Percentiles rank a stretch among this genome's conserved stretches.
phyloP scores from a whole-genome alignment of 2,797 vertebrate genomes.

The Sitta carolinensis region DNA sequence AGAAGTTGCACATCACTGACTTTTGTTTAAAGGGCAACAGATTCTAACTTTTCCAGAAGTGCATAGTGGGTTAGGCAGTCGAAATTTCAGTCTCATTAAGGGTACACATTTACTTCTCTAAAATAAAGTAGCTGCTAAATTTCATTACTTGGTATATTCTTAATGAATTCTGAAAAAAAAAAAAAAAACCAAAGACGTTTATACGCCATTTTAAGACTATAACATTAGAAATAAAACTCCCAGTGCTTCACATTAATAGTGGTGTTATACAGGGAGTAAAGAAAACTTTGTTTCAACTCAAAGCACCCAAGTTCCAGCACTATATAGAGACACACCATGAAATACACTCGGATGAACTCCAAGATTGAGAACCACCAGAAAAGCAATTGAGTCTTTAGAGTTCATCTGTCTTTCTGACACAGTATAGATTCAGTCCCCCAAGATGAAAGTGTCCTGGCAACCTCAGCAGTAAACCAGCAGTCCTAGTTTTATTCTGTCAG shows the following conservation, averaged over 20 bases:
- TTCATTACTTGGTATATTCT: background rate
- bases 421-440: background rate
- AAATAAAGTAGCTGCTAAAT: background rate
- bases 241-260: background rate
- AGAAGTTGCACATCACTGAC: background rate
- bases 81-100: background rate
- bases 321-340: background rate
- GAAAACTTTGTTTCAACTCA: background rate
- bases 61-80: background rate
- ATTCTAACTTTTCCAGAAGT: background rate
- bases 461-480: background rate
- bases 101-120: background rate
- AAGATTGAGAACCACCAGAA: background rate
- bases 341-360: background rate
- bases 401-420: slow-evolving; percentile 37
- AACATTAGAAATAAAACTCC: fast-evolving
- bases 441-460: background rate
- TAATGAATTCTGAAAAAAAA: background rate
- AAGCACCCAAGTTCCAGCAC: background rate
- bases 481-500: background rate
- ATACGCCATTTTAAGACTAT: background rate
- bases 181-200: background rate
- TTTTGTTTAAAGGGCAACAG: background rate
- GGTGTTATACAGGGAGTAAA: background rate
- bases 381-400: slow-evolving; percentile 4